phyloP scores from a whole-genome alignment of 2,888 invertebrate genomes.

The Lissonota sp. region DNA sequence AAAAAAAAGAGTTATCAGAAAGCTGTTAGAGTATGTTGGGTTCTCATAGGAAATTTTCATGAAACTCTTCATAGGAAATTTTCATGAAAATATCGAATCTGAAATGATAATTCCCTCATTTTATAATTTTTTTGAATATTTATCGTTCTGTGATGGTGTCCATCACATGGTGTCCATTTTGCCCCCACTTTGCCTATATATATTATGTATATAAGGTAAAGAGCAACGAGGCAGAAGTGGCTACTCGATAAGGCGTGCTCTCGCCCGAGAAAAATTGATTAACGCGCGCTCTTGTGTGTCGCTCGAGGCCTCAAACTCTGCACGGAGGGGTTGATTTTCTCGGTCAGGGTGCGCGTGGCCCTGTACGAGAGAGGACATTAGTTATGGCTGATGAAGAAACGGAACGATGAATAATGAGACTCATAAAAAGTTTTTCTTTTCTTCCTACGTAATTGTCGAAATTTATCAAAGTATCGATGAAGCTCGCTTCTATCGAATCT shows the following conservation, averaged over 20 bases:
- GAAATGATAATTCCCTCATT: background rate
- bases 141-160: too few relatives aligned
- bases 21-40: too few relatives aligned
- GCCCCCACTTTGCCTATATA: background rate
- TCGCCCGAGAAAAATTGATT: conserved; percentile 78
- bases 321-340: conserved; percentile 44
- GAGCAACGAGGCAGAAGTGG: conserved; percentile 47
- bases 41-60: too few relatives aligned
- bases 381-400: conserved; percentile 70
- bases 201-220: conserved; percentile 43
- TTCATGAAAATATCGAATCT: too few relatives aligned
- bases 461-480: conserved; percentile 12
- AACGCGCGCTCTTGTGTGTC: conserved; percentile 61
- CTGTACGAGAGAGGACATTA: conserved; percentile 74
- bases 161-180: too few relatives aligned
- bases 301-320: conserved; percentile 62
- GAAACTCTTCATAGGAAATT: too few relatives aligned
- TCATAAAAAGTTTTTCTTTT: conserved; percentile 14
- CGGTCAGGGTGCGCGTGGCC: conserved; percentile 30
- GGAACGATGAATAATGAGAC: conserved; percentile 12
- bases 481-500: background rate
- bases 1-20: too few relatives aligned
- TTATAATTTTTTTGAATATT: too few relatives aligned
- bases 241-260: conserved; percentile 58
- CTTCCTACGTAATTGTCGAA: background rate